Conservation (phyloP, 2,113 vertebrate species). For the Antechinus stuartii region DNA sequence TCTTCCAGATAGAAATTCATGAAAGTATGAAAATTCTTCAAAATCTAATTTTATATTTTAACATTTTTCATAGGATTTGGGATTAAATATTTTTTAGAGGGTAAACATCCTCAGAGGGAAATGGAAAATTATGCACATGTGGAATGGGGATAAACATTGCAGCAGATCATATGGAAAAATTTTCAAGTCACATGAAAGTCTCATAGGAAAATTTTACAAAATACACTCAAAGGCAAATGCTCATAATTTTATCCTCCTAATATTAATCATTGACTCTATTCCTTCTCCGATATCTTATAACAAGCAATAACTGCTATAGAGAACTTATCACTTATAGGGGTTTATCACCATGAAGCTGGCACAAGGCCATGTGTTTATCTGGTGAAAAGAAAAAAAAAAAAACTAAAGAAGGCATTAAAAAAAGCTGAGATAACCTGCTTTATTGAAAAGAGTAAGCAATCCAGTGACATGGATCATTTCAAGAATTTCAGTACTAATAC, state of each 20-base stretch:
- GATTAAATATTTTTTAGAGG: neutral
- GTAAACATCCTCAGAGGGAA: neutral
- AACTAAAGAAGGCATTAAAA: neutral
- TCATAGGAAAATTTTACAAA: neutral
- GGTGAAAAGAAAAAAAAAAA: neutral
- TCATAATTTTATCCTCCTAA: neutral
- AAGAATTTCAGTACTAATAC: neutral
- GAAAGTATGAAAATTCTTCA: neutral
- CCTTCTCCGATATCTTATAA: neutral
- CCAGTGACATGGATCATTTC: neutral
- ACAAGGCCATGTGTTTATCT: neutral
- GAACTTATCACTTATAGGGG: too few species aligned
- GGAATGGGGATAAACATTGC: neutral
- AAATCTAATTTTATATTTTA: neutral
- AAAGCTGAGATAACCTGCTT: neutral
- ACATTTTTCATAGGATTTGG: neutral
- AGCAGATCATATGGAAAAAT: neutral
- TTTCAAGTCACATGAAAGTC: neutral
- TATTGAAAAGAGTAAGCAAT: neutral
- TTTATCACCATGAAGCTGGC: neutral
- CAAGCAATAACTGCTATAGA: neutral
- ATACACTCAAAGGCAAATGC: neutral
- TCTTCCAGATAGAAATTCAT: neutral
- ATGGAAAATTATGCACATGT: neutral
- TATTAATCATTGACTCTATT: neutral